Percentiles rank a stretch among this genome's conserved stretches.
phyloP scores from a whole-genome alignment of 2,888 invertebrate genomes.

The Leuctra nigra region DNA sequence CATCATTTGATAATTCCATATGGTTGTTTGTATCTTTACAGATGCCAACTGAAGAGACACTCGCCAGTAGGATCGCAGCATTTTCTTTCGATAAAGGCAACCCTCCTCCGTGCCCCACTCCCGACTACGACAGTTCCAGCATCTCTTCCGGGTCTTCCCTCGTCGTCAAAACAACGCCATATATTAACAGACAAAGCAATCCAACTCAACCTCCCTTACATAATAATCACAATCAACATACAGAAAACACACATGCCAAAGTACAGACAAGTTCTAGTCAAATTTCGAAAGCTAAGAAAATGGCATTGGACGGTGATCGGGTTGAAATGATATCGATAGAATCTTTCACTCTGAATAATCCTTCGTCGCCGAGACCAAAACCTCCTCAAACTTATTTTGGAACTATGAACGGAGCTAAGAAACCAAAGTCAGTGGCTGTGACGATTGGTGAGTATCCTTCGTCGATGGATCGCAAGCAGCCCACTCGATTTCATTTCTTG shows the following conservation, averaged over 20 bases:
- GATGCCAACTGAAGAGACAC: slow-evolving; percentile 20
- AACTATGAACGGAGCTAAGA: not conserved
- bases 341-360: slow-evolving; percentile 63
- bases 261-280: not conserved
- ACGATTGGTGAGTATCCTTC: slow-evolving; percentile 34
- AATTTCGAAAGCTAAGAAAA: not conserved
- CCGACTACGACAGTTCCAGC: slow-evolving; percentile 48
- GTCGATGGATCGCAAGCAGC: slow-evolving; percentile 17
- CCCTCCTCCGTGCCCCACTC: slow-evolving; percentile 46
- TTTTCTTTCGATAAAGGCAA: slow-evolving; percentile 5
- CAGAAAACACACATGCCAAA: too few relatives aligned
- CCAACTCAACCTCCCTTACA: not conserved
- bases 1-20: not conserved
- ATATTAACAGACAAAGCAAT: not conserved
- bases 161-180: too few relatives aligned
- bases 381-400: slow-evolving; percentile 62
- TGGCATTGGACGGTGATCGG: slow-evolving; percentile 42
- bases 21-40: slow-evolving; percentile 4
- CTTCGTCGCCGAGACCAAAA: slow-evolving; percentile 52
- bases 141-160: slow-evolving; percentile 33
- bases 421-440: slow-evolving; percentile 31
- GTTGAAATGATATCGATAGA: slow-evolving; percentile 72
- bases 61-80: not conserved
- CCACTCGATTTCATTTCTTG: slow-evolving; percentile 26
- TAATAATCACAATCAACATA: too few relatives aligned